Percentiles rank a stretch among this genome's conserved stretches.
These are phyloP conservation scores for Uromys caudimaculatus DNA, from an alignment of 2,797 vertebrate genomes.

Conservation along the genomic window DNA sequence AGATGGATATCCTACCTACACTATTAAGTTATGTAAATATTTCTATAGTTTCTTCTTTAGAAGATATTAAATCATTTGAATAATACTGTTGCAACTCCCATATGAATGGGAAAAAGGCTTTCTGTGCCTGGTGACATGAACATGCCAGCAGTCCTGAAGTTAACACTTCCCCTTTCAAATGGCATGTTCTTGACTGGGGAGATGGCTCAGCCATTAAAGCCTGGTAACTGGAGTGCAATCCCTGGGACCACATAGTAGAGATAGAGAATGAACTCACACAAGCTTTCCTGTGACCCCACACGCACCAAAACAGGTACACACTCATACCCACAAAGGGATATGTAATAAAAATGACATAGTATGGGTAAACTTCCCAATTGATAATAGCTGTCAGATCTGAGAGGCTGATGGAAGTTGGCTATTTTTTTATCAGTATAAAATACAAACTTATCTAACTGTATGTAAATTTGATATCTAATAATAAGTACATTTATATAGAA, in stretches of 20 bases:
- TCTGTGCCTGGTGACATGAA: neutral
- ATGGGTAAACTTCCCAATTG: neutral
- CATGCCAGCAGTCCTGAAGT: neutral
- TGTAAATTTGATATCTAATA: neutral
- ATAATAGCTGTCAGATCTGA: neutral
- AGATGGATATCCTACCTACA: conserved; percentile 46
- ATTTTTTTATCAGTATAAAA: neutral
- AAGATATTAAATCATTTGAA: conserved; percentile 73
- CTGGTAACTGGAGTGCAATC: neutral
- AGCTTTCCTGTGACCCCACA: neutral
- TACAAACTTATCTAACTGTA: neutral
- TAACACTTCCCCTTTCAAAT: neutral
- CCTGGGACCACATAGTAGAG: neutral
- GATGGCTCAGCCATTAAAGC: no score
- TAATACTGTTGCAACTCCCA: conserved; percentile 48
- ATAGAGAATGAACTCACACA: neutral
- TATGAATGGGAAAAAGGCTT: neutral
- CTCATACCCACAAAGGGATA: neutral
- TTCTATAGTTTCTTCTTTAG: conserved; percentile 47
- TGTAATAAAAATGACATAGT: neutral
- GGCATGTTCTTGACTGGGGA: neutral
- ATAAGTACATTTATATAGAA: neutral
- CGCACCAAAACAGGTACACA: no score
- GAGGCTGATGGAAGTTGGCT: neutral
- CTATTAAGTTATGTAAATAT: conserved; percentile 65